Evolutionary conservation across 1,140 invertebrate species (phyloP).

Genomic region (Drosophila elegans): DNA sequence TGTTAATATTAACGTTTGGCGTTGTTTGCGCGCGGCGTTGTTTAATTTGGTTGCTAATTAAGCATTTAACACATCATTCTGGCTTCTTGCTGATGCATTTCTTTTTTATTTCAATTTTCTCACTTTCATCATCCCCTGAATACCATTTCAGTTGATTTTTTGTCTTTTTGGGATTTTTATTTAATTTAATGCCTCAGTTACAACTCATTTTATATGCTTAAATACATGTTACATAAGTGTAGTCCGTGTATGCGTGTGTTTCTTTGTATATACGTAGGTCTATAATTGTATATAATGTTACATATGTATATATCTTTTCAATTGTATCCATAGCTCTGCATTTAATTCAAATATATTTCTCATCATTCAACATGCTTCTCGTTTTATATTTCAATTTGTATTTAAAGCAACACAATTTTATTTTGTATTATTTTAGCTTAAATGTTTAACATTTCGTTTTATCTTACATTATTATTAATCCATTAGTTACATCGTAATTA

Average conservation of each 20-base stretch:
- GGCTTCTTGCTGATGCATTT: slow-evolving; percentile 32
- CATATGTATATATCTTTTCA: slow-evolving; percentile 28
- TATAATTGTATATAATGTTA: slow-evolving; percentile 50
- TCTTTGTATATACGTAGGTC: slow-evolving; percentile 27
- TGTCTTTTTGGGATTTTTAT: slow-evolving; percentile 54
- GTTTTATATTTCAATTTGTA: slow-evolving; percentile 25
- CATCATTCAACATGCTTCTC: slow-evolving; percentile 59
- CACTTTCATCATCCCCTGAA: slow-evolving; percentile 19
- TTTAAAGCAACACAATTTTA: slow-evolving; percentile 63
- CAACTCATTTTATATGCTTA: slow-evolving; percentile 78
- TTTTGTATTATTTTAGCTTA: slow-evolving; percentile 40
- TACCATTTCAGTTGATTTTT: slow-evolving; percentile 38
- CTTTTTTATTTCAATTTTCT: slow-evolving; percentile 58
- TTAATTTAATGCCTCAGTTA: slow-evolving; percentile 66
- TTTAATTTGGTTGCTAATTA: slow-evolving; percentile 74
- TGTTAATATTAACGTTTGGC: slow-evolving; percentile 36
- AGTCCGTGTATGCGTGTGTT: slow-evolving; percentile 38
- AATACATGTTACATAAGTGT: slow-evolving; percentile 77
- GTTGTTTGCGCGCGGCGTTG: slow-evolving; percentile 32
- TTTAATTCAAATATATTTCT: slow-evolving; percentile 50
- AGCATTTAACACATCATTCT: slow-evolving; percentile 64
- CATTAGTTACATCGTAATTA: slow-evolving; percentile 45
- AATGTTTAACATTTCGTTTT: slow-evolving; percentile 64
- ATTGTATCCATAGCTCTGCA: slow-evolving; percentile 36
- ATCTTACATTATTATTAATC: slow-evolving; percentile 52